Conservation (phyloP, 1,140 invertebrate species). For the Drosophila sulfurigaster region DNA sequence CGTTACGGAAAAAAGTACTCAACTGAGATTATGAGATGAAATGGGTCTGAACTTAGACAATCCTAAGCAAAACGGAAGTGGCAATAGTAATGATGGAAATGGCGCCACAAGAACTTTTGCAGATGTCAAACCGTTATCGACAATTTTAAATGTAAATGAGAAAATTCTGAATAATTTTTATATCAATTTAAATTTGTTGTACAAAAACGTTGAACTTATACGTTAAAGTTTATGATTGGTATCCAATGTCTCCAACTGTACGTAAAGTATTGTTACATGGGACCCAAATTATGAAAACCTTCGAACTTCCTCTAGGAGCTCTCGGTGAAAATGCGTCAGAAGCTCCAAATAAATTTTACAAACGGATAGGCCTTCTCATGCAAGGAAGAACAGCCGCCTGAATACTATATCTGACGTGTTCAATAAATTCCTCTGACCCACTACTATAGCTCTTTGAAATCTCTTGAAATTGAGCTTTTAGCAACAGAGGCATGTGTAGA, state of each 20-base stretch:
- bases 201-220: too few species aligned
- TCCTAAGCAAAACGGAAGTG: conserved; percentile 1
- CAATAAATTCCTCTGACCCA: neutral
- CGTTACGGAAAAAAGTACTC: too few species aligned
- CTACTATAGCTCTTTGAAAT: neutral
- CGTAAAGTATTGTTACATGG: too few species aligned
- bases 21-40: neutral
- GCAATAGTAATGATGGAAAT: conserved; percentile 2
- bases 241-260: too few species aligned
- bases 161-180: neutral
- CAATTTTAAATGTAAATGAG: neutral
- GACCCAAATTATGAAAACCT: neutral
- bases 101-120: conserved; percentile 1
- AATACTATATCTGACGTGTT: neutral
- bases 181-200: neutral
- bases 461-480: too few species aligned
- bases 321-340: too few species aligned
- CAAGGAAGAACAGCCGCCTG: neutral
- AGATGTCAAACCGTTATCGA: neutral
- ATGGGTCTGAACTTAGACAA: neutral
- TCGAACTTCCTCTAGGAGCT: too few species aligned
- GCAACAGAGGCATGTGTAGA: too few species aligned
- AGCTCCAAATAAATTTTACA: too few species aligned
- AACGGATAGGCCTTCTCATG: too few species aligned
- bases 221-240: neutral